These are phyloP conservation scores for Periophthalmus modestus DNA, from an alignment of 2,113 vertebrate species.

Conservation along the genomic window DNA sequence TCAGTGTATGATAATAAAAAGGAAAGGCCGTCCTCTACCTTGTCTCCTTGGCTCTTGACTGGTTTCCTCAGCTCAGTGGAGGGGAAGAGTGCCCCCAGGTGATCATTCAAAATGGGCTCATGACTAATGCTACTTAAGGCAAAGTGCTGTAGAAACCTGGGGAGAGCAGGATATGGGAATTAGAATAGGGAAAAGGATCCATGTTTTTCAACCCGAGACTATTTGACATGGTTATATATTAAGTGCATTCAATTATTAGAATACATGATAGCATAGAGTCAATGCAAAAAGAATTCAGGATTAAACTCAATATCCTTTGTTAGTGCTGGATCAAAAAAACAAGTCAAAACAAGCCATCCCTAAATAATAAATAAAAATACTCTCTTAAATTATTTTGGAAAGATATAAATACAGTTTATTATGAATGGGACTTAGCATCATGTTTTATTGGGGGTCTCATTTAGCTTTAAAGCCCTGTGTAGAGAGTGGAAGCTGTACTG, in stretches of 20 bases:
- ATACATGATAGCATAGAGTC: background rate
- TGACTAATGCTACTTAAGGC: conserved; percentile 83
- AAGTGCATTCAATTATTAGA: background rate
- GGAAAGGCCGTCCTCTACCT: conserved; percentile 78
- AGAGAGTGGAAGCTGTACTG: conserved; percentile 44
- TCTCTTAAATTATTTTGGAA: conserved; percentile 22
- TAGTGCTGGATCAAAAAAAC: background rate
- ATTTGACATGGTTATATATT: background rate
- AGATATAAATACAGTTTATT: background rate
- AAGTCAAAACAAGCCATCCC: background rate
- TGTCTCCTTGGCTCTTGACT: conserved; percentile 65
- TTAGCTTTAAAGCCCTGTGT: background rate
- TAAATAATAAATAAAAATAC: background rate
- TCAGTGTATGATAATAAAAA: background rate
- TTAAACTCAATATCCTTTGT: background rate
- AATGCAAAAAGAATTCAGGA: background rate
- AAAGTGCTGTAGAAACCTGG: conserved; percentile 90
- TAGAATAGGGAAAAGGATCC: background rate
- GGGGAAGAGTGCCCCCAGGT: conserved; percentile 84
- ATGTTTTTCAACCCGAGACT: background rate
- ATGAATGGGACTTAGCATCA: conserved; percentile 24
- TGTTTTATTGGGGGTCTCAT: conserved; percentile 32
- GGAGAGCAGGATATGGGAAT: conserved; percentile 26
- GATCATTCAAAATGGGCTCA: conserved; percentile 83
- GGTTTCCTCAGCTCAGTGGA: conserved; percentile 67